These are phyloP conservation scores for Hoplodrina ambigua DNA, from an alignment of 2,888 invertebrate species.

Conservation along the genomic window DNA sequence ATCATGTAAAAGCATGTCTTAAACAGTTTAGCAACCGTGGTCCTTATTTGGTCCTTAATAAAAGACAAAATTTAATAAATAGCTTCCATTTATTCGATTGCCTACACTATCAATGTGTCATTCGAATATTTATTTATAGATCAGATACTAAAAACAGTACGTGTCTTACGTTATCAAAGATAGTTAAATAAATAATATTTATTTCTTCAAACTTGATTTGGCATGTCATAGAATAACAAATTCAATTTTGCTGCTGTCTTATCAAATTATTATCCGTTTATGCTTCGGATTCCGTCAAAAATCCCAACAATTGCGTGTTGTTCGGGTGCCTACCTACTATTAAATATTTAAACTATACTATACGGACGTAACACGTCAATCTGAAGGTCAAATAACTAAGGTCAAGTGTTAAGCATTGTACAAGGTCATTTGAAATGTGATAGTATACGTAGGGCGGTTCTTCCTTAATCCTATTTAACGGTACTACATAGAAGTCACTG, in stretches of 20 bases:
- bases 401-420: slow-evolving; percentile 53
- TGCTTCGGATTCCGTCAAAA: slow-evolving; percentile 13
- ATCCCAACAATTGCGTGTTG: slow-evolving; percentile 10
- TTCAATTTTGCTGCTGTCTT: slow-evolving; percentile 24
- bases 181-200: slow-evolving; percentile 41
- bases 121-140: slow-evolving; percentile 16
- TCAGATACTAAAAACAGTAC: slow-evolving; percentile 8
- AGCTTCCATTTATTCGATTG: slow-evolving; percentile 7
- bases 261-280: slow-evolving; percentile 19
- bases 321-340: slow-evolving; percentile 18
- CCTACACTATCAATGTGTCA: background rate
- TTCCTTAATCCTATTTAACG: slow-evolving; percentile 42
- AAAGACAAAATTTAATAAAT: slow-evolving; percentile 3
- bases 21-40: slow-evolving; percentile 2
- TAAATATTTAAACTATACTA: slow-evolving; percentile 37
- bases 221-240: slow-evolving; percentile 19
- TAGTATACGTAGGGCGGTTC: slow-evolving; percentile 34
- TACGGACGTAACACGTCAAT: slow-evolving; percentile 25
- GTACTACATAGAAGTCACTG: slow-evolving; percentile 3
- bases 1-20: slow-evolving; percentile 10
- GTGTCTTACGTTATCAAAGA: slow-evolving; percentile 25
- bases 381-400: slow-evolving; percentile 59
- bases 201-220: slow-evolving; percentile 19
- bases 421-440: slow-evolving; percentile 49
- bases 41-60: slow-evolving; percentile 6